These are phyloP conservation scores for Tetragnatha montana DNA, from an alignment of 2,888 invertebrate species.

Conservation along the genomic window DNA sequence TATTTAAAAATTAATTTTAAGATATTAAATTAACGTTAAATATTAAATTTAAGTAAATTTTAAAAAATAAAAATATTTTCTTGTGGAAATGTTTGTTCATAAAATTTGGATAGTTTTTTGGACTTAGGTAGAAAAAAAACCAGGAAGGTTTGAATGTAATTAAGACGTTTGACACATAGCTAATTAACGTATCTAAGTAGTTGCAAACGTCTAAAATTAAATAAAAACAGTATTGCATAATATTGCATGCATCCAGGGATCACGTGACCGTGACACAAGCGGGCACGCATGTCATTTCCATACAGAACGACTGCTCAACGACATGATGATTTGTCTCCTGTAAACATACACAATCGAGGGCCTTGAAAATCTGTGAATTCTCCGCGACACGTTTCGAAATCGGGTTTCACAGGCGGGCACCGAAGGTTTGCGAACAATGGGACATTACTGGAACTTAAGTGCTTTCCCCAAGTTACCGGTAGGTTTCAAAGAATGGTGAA, in stretches of 20 bases:
- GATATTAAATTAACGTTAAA: too few relatives aligned
- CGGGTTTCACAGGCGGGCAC: neutral
- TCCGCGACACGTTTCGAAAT: conserved; percentile 4
- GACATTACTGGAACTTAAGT: neutral
- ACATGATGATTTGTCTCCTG: neutral
- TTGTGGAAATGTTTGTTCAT: too few relatives aligned
- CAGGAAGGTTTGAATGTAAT: too few relatives aligned
- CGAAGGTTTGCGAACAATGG: neutral
- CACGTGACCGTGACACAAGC: neutral
- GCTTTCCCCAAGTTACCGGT: neutral
- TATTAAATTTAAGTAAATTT: too few relatives aligned
- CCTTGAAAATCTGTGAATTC: neutral
- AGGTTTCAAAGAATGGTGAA: neutral
- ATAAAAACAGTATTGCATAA: neutral
- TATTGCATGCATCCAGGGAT: neutral
- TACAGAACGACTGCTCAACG: neutral
- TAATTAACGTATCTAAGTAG: neutral
- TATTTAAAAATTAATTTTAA: too few relatives aligned
- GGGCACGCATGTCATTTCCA: neutral
- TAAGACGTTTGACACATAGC: too few relatives aligned
- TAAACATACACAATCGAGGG: neutral
- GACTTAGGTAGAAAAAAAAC: too few relatives aligned
- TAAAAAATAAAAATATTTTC: too few relatives aligned
- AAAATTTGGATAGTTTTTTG: too few relatives aligned
- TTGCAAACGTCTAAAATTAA: neutral